Percentiles rank a stretch among this genome's conserved stretches.
These are phyloP conservation scores for Platynereis dumerilii DNA, from an alignment of 2,888 invertebrate species.

Conservation along the genomic window DNA sequence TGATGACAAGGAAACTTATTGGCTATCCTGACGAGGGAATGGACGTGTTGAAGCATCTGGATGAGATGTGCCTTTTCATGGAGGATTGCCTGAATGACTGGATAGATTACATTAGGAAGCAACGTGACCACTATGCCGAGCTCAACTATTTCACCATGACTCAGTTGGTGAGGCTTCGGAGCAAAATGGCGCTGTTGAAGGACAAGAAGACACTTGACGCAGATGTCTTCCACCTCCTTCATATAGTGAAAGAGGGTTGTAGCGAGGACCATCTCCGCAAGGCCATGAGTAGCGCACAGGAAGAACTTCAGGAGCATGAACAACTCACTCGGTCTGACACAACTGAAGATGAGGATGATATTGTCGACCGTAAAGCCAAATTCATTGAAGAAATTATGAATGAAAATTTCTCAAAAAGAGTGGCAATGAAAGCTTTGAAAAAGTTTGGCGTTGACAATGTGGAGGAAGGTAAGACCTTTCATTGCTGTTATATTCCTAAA, in stretches of 20 bases:
- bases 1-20: constrained; percentile 26
- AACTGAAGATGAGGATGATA: background rate
- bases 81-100: constrained; percentile 45
- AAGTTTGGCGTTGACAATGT: constrained; percentile 3
- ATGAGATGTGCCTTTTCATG: constrained; percentile 43
- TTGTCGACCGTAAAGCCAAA: background rate
- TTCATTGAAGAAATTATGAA: constrained; percentile 9
- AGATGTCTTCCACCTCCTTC: constrained; percentile 14
- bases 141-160: constrained; percentile 52
- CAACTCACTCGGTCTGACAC: background rate
- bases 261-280: constrained; percentile 22
- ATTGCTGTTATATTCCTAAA: no score
- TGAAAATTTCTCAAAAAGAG: constrained; percentile 12
- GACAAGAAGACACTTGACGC: background rate
- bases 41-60: constrained; percentile 39
- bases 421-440: constrained; percentile 16
- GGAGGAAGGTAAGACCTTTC: constrained; percentile 13
- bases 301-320: background rate
- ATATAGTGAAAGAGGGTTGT: constrained; percentile 24
- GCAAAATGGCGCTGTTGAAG: constrained; percentile 41
- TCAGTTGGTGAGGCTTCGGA: constrained; percentile 52
- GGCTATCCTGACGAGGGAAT: constrained; percentile 28
- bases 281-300: constrained; percentile 9
- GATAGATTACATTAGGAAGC: constrained; percentile 41
- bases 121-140: constrained; percentile 39